Percentiles rank a stretch among this genome's conserved stretches.
Conservation (phyloP, 2,113 vertebrate species). For the Lampris incognitus region DNA sequence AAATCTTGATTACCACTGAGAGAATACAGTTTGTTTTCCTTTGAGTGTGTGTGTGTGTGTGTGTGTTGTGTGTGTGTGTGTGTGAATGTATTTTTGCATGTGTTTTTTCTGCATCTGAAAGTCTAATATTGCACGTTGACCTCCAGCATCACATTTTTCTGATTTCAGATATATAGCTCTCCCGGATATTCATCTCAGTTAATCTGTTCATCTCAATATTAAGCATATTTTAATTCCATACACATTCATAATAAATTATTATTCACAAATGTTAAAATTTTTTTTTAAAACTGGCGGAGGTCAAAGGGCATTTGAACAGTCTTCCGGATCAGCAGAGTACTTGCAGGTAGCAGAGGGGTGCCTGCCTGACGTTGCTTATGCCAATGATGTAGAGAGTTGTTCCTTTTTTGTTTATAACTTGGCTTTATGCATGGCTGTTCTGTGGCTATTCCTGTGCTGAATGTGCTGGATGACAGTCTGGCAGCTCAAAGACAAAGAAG, state of each 20-base stretch:
- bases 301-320: slow-evolving; percentile 27
- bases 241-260: too few species aligned
- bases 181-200: too few species aligned
- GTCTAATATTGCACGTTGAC: too few species aligned
- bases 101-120: background rate
- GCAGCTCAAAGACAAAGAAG: slow-evolving; percentile 80
- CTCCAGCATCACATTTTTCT: background rate
- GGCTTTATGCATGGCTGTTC: slow-evolving; percentile 70
- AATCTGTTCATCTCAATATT: too few species aligned
- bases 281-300: slow-evolving; percentile 31
- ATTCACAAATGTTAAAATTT: background rate
- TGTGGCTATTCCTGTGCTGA: slow-evolving; percentile 77
- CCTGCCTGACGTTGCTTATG: slow-evolving; percentile 46
- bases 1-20: too few species aligned
- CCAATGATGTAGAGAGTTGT: slow-evolving; percentile 59
- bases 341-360: slow-evolving; percentile 54
- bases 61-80: background rate
- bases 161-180: background rate
- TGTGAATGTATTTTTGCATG: background rate
- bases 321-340: slow-evolving; percentile 54
- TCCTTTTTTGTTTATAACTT: slow-evolving; percentile 74
- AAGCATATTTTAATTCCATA: too few species aligned
- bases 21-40: too few species aligned
- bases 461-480: slow-evolving; percentile 78
- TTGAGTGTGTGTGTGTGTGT: too few species aligned